Conservation (phyloP, 2,113 vertebrate genomes). For the Daubentonia madagascariensis region DNA sequence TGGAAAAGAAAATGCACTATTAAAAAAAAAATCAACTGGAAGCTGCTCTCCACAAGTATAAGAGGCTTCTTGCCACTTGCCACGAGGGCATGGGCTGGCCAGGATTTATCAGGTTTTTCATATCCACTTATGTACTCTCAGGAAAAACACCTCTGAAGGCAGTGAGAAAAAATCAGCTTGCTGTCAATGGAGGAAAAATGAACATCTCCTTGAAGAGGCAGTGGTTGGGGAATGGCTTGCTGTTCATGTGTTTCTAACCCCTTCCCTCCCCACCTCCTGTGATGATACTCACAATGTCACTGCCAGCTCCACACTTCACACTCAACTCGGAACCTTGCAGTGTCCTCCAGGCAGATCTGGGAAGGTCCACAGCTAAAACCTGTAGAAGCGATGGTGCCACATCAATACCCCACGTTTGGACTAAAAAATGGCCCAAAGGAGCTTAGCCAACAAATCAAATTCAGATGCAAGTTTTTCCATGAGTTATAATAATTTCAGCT, state of each 20-base stretch:
- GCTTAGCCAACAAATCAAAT: background rate
- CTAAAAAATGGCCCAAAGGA: background rate
- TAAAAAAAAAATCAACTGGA: background rate
- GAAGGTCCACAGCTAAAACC: conserved; percentile 83
- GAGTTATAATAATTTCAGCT: background rate
- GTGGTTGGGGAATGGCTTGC: background rate
- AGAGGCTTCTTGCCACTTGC: background rate
- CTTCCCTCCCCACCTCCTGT: background rate
- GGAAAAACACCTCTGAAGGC: background rate
- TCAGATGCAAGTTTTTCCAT: background rate
- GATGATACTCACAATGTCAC: conserved; percentile 84
- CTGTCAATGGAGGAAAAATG: fast-evolving
- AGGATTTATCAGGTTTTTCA: background rate
- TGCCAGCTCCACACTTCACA: conserved; percentile 85
- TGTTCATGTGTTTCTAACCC: fast-evolving
- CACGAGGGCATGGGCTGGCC: background rate
- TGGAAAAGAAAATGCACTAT: background rate
- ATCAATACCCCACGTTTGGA: background rate
- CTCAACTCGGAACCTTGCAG: conserved; percentile 91
- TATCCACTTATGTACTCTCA: background rate
- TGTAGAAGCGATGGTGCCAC: conserved; percentile 7
- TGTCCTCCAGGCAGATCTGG: conserved; percentile 83
- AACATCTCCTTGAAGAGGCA: background rate
- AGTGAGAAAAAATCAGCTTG: background rate
- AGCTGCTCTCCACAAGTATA: background rate